Conservation (phyloP, 2,797 vertebrate species). For the Acrossocheilus fasciatus region DNA sequence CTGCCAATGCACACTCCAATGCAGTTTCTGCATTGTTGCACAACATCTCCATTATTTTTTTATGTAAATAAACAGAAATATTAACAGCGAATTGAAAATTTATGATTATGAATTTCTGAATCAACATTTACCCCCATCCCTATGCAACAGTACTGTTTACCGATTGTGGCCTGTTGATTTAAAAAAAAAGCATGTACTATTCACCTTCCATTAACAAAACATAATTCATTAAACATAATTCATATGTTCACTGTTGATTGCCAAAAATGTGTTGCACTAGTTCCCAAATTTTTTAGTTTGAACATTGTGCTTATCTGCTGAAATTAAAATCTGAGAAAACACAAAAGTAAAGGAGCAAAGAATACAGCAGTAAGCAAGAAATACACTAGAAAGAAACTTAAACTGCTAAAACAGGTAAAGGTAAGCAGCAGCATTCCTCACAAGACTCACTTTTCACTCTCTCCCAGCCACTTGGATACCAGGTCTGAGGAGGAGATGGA, state of each 20-base stretch:
- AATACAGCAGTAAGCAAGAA: too few species aligned
- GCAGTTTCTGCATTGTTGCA: too few species aligned
- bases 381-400: too few species aligned
- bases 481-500: constrained; percentile 97
- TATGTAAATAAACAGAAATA: neutral
- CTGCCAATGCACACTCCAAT: neutral
- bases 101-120: too few species aligned
- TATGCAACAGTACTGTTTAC: neutral
- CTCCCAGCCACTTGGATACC: constrained; percentile 98
- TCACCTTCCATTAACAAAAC: neutral
- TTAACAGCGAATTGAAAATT: neutral
- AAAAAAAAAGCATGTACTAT: neutral
- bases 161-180: neutral
- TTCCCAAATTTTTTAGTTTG: neutral
- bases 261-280: neutral
- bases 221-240: too few species aligned
- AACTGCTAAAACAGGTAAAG: neutral
- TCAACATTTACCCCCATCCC: neutral
- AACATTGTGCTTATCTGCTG: neutral
- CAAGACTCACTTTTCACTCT: constrained; percentile 95
- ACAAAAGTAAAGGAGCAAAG: neutral
- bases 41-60: neutral
- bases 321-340: neutral
- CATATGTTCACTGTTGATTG: neutral
- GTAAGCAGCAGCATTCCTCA: neutral